Conservation (phyloP, 2,888 invertebrate species). For the Aphodius granarius region DNA sequence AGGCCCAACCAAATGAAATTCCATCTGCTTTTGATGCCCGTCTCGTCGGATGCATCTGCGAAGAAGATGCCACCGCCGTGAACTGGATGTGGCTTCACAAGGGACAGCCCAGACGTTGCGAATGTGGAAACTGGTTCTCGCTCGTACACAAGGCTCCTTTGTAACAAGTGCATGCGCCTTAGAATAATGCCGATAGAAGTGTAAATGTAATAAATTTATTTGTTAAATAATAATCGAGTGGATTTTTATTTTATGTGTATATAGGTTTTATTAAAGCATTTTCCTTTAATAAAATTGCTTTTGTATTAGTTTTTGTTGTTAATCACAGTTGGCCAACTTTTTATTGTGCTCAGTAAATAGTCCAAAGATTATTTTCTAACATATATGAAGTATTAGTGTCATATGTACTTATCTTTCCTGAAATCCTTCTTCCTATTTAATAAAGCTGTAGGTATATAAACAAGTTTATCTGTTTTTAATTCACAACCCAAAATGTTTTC, state of each 20-base stretch:
- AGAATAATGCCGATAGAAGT: constrained; percentile 41
- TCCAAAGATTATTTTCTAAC: background rate
- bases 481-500: background rate
- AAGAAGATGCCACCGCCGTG: constrained; percentile 87
- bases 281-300: constrained; percentile 15
- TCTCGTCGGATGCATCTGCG: constrained; percentile 94
- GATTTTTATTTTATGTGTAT: constrained; percentile 25
- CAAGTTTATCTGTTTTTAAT: background rate
- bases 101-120: constrained; percentile 88
- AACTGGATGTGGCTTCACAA: constrained; percentile 96
- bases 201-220: constrained; percentile 40
- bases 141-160: constrained; percentile 76
- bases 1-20: constrained; percentile 83
- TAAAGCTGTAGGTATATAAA: background rate
- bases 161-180: constrained; percentile 53
- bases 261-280: constrained; percentile 29
- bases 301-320: background rate
- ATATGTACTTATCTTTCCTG: background rate
- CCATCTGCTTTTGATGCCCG: constrained; percentile 89
- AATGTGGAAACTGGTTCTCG: constrained; percentile 97
- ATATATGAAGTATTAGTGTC: background rate
- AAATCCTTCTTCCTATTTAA: background rate
- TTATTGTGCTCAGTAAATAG: too few species aligned
- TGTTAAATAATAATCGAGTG: constrained; percentile 28
- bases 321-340: too few species aligned